Evolutionary conservation across 2,797 vertebrate species (phyloP).

Genomic region (Etheostoma perlongum): DNA sequence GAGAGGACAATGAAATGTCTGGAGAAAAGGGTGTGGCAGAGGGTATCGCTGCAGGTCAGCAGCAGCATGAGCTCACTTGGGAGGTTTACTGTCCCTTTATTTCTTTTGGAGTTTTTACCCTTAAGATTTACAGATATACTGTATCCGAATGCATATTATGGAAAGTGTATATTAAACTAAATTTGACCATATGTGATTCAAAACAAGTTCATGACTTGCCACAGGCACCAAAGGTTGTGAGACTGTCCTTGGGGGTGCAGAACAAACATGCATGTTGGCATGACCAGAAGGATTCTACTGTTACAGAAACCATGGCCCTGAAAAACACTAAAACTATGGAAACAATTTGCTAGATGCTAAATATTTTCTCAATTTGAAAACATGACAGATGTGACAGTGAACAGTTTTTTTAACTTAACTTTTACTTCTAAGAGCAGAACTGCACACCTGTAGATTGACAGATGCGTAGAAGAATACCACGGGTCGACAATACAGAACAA

Average conservation of each 20-base stretch:
- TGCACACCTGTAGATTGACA: no score
- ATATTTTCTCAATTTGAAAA: not conserved
- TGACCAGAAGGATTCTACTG: not conserved
- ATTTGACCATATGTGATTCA: not conserved
- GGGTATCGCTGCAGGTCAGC: no score
- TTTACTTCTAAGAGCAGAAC: no score
- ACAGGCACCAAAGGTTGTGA: not conserved
- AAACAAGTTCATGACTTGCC: no score
- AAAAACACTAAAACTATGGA: not conserved
- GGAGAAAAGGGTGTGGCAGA: no score
- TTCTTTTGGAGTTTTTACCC: slow-evolving; percentile 1
- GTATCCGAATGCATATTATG: not conserved
- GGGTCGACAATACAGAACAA: no score
- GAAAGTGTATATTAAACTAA: not conserved
- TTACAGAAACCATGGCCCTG: slow-evolving; percentile 4
- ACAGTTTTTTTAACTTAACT: no score
- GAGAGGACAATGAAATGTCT: no score
- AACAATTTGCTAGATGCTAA: no score
- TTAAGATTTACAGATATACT: not conserved
- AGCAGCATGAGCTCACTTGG: no score
- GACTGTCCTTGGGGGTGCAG: not conserved
- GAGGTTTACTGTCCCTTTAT: not conserved
- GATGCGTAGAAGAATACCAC: no score
- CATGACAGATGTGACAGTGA: not conserved
- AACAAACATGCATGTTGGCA: not conserved